Conservation (phyloP, 2,888 invertebrate genomes). For the Athalia circularis region DNA sequence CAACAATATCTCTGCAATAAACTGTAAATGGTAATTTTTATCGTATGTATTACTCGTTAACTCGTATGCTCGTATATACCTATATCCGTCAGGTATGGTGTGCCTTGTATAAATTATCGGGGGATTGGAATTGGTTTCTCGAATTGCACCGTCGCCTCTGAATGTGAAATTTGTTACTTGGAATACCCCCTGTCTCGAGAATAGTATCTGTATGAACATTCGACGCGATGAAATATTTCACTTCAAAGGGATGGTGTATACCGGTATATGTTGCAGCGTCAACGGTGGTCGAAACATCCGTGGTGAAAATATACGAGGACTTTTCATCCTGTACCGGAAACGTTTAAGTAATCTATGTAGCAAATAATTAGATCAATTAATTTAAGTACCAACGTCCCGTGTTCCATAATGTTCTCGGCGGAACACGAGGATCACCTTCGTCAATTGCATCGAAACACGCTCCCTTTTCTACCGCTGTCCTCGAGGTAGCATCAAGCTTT, state of each 20-base stretch:
- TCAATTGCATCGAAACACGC: constrained; percentile 36
- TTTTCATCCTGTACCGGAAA: constrained; percentile 12
- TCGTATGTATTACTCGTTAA: too few relatives aligned
- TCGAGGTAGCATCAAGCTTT: background rate
- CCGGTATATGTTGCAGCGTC: too few relatives aligned
- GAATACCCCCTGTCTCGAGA: background rate
- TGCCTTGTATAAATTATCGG: constrained; percentile 1
- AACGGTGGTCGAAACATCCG: background rate
- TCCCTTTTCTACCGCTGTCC: constrained; percentile 6
- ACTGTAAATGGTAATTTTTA: too few relatives aligned
- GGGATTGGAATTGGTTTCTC: background rate
- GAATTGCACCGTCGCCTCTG: background rate
- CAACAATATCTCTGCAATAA: too few relatives aligned
- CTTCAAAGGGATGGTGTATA: background rate
- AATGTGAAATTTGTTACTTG: background rate
- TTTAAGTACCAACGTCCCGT: constrained; percentile 32
- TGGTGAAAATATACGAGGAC: background rate
- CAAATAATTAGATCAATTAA: constrained; percentile 25
- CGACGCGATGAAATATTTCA: background rate
- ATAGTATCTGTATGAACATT: background rate
- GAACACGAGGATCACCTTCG: constrained; percentile 26
- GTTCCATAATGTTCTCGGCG: constrained; percentile 17
- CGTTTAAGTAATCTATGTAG: constrained; percentile 14
- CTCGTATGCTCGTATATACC: too few relatives aligned
- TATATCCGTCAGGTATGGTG: too few relatives aligned